Base-by-base conservation (phyloP, 2,888 invertebrate species). In the Nudaria mundana region DNA sequence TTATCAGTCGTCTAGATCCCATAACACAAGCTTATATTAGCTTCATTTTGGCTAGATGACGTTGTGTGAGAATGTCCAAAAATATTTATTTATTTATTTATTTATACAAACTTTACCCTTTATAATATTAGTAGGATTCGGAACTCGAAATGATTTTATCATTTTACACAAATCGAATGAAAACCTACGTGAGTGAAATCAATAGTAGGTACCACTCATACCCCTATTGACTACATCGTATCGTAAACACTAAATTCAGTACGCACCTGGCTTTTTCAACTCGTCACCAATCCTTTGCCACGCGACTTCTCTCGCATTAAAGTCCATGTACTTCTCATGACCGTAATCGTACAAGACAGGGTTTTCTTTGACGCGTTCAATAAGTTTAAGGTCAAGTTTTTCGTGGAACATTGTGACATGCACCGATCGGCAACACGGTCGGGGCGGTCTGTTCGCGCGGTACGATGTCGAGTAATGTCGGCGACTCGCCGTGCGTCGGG, bases 201-300 rank as follows among this genome's bases (percentile, higher is more conserved):
- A 43, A 38, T 52, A 10, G 60, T 56, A 56, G 22, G 15, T 4
- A 18, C 20, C 20, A n/a, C n/a, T n/a, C n/a, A n/a, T n/a, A n/a
- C n/a, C n/a, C n/a, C n/a, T 3, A 20, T 8, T 5, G 2, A 20
- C 6, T 23, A 20, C 3, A 22, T 3, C 5, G 28, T 7, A 55
- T 62, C 58, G 58, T 55, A 31, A 46, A 37, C 33, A 49, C 39
- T 62, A 62, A 62, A 62, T 29, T 8, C 6, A 33, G 10, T 37
- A 67, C 80, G 71, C 45, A 87, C 87, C 85, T 28, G 88, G 76
- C 37, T 71, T 68, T 48, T 79, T 73, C 12, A 88, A 52, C 37
- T 79, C 80, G 44, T 88, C 87, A 3, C 87, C 87, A 18, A 88
- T 87, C 56, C 73, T 83, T 56, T 88, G 87, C 87, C 87, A 88